phyloP scores from a whole-genome alignment of 1,140 invertebrate genomes.

The Samia ricini region DNA sequence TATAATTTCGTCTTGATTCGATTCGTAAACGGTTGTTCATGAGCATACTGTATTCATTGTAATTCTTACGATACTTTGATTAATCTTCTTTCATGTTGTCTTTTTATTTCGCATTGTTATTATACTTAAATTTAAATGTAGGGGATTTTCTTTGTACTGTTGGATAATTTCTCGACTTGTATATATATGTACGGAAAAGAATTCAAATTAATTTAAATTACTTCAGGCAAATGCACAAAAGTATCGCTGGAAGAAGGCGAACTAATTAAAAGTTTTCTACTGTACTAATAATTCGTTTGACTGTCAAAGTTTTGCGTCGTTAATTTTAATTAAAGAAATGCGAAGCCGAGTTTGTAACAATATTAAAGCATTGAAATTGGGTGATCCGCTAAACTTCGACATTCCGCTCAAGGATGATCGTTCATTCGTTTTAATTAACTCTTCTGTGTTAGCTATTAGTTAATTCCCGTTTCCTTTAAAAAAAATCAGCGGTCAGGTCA shows the following conservation, averaged over 20 bases:
- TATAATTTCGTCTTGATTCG: conserved; percentile 25
- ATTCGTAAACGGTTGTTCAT: conserved; percentile 23
- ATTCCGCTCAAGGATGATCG: conserved; percentile 63
- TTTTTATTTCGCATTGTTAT: neutral
- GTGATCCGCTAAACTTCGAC: conserved; percentile 75
- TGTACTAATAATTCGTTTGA: conserved; percentile 77
- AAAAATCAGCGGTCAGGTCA: too few relatives aligned
- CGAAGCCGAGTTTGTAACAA: conserved; percentile 68
- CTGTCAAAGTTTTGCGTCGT: conserved; percentile 75
- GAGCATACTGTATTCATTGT: conserved; percentile 18
- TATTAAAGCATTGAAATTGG: conserved; percentile 76
- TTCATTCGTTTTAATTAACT: conserved; percentile 74
- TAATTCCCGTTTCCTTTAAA: conserved; percentile 31
- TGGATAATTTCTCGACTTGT: neutral
- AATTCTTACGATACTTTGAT: conserved; percentile 25
- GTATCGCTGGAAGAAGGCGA: conserved; percentile 62
- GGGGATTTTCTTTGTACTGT: neutral
- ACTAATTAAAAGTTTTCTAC: conserved; percentile 75
- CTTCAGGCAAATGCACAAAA: conserved; percentile 65
- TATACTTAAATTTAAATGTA: neutral
- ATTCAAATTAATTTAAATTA: conserved; percentile 63
- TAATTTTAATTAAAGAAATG: conserved; percentile 78
- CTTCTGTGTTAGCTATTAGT: conserved; percentile 50
- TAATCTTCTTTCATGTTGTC: conserved; percentile 9
- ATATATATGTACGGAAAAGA: conserved; percentile 26